Evolutionary conservation across 1,140 invertebrate species (phyloP), one percentile per base, ranked within the genome.

Genomic region (Drosophila repletoides): DNA sequence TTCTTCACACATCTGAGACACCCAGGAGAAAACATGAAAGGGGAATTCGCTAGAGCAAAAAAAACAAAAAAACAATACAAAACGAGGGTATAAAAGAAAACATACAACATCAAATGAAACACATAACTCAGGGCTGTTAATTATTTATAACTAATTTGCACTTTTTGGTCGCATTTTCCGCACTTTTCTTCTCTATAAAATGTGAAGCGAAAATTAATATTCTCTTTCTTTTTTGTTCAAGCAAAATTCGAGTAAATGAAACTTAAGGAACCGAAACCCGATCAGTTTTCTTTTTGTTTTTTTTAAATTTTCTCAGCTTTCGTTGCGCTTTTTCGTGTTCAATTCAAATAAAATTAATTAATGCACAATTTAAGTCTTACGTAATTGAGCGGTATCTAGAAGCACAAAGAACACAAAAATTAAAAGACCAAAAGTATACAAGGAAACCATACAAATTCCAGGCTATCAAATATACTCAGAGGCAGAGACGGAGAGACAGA

Each of bases 261-360:
- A 53, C 46, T 58, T 26, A 55, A 52, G 56, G 36, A 64, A 58
- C 31, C 60, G 55, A 83, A 72, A 73, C 41, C 53, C 38, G 43
- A 45, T 14, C 9, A 60, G 40, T 45, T 26, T 36, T 55, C 33
- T 52, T 52, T 45, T 5, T 34, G 12, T 61, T 79, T 41, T 53
- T 65, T 64, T 41, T 31, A n/a, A n/a, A n/a, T n/a, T n/a, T n/a
- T n/a, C n/a, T n/a, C n/a, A n/a, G n/a, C n/a, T n/a, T 22, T 31
- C 28, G 72, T 46, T 67, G 22, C 58, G 61, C 48, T 12, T 31
- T 74, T 81, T 83, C 79, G 79, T 84, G 63, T 84, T 84, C 79
- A 84, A 84, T 84, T 84, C 56, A 84, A 84, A 84, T 86, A 86
- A 79, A 84, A 86, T 74, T 86, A 79, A 84, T 84, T 86, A 75